Evolutionary conservation across 2,888 invertebrate species (phyloP).

Genomic region (Dicycla oo): DNA sequence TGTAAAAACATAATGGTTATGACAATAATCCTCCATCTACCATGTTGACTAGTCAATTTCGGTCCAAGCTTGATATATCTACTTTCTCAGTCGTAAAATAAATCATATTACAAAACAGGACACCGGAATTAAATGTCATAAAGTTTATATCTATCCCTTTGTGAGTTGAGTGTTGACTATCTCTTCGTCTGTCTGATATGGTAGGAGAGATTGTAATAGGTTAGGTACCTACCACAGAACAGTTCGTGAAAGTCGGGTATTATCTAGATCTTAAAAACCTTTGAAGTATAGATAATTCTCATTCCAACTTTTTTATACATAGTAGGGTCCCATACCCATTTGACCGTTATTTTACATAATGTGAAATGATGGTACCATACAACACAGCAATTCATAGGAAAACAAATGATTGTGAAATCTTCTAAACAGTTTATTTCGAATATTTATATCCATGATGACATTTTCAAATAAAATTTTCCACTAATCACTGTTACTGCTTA

Average conservation of each 20-base stretch:
- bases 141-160: constrained; percentile 63
- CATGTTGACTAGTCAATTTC: constrained; percentile 27
- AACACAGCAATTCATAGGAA: not conserved
- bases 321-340: no score
- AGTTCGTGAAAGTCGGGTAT: no score
- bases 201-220: constrained; percentile 5
- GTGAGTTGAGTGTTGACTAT: constrained; percentile 54
- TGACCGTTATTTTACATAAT: not conserved
- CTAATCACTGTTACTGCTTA: no score
- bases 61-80: constrained; percentile 41
- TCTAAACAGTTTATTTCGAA: constrained; percentile 16
- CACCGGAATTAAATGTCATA: constrained; percentile 63
- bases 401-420: not conserved
- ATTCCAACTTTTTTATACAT: not conserved
- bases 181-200: constrained; percentile 26
- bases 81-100: constrained; percentile 67
- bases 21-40: constrained; percentile 8
- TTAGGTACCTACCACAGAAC: no score
- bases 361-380: not conserved
- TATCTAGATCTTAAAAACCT: no score
- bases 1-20: constrained; percentile 2
- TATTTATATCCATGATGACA: not conserved
- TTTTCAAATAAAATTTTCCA: not conserved
- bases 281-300: not conserved
- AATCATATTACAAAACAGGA: constrained; percentile 66